phyloP scores from a whole-genome alignment of 1,140 invertebrate species.

The Caenorhabditis brenneri region DNA sequence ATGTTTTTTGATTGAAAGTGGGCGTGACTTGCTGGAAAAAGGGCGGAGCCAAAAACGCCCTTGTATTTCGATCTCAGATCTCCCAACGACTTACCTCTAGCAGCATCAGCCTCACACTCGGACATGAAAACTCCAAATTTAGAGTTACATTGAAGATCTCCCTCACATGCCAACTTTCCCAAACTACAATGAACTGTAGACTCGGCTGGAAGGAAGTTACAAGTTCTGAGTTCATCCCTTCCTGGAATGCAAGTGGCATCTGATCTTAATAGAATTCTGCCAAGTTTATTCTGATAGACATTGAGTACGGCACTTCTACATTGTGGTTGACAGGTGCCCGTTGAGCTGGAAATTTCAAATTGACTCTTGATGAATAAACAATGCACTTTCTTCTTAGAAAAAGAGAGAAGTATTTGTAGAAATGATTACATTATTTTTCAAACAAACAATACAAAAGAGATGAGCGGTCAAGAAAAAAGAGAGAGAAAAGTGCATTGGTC shows the following conservation, averaged over 20 bases:
- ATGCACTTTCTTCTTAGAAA: no score
- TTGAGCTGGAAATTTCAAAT: no score
- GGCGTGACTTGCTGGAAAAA: no score
- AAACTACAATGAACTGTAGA: slow-evolving; percentile 44
- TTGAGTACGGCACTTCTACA: slow-evolving; percentile 50
- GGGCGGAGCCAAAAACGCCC: no score
- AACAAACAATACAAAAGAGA: not conserved
- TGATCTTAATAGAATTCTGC: slow-evolving; percentile 29
- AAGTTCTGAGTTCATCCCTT: slow-evolving; percentile 42
- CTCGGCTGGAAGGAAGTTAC: slow-evolving; percentile 50
- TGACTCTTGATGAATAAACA: no score
- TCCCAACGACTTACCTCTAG: slow-evolving; percentile 20
- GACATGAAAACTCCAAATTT: slow-evolving; percentile 48
- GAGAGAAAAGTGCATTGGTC: not conserved
- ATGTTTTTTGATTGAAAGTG: no score
- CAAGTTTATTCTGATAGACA: slow-evolving; percentile 53
- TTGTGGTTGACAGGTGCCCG: slow-evolving; percentile 51
- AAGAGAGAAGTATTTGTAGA: no score
- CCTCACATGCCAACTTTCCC: slow-evolving; percentile 50
- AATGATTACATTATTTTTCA: not conserved
- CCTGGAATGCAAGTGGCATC: slow-evolving; percentile 53
- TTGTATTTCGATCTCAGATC: no score
- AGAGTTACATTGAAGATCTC: slow-evolving; percentile 51
- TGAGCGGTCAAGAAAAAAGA: not conserved
- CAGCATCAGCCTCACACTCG: slow-evolving; percentile 50